These are phyloP conservation scores for Manis crassicaudata DNA, from an alignment of 2,797 vertebrate genomes.

Conservation along the genomic window DNA sequence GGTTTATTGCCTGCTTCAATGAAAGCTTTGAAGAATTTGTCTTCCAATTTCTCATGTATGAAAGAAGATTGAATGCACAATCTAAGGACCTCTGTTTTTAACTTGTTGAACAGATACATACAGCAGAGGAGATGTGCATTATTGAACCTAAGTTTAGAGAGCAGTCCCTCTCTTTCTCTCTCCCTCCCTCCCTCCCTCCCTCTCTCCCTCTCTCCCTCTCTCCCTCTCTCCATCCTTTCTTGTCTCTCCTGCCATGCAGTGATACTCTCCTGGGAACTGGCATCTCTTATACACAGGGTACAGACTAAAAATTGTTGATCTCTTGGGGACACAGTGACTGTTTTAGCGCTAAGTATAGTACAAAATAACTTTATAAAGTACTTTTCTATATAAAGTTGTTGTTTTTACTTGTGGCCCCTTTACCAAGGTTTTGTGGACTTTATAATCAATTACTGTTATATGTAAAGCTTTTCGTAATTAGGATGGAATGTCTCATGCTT, in stretches of 20 bases:
- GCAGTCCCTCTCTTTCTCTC: too few species aligned
- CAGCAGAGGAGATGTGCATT: background rate
- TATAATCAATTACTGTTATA: background rate
- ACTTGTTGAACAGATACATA: background rate
- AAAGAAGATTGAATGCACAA: background rate
- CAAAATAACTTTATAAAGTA: background rate
- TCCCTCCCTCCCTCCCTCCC: accelerated
- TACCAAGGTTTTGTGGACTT: background rate
- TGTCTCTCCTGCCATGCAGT: background rate
- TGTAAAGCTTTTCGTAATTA: slow-evolving; percentile 31
- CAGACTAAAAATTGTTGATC: background rate
- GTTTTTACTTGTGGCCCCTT: background rate
- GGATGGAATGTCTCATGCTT: slow-evolving; percentile 5
- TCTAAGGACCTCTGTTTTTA: slow-evolving; percentile 1
- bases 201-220: too few species aligned
- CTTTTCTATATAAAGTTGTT: background rate
- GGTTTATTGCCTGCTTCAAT: background rate
- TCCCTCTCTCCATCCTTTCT: too few species aligned
- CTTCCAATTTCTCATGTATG: background rate
- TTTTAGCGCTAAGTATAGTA: background rate
- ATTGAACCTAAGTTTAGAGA: background rate
- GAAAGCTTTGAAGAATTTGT: background rate
- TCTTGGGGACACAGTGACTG: background rate
- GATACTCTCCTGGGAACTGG: background rate
- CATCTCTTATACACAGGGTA: background rate